Conservation (phyloP, 64 coral and sea anemone species). For the Orbicella faveolata region DNA sequence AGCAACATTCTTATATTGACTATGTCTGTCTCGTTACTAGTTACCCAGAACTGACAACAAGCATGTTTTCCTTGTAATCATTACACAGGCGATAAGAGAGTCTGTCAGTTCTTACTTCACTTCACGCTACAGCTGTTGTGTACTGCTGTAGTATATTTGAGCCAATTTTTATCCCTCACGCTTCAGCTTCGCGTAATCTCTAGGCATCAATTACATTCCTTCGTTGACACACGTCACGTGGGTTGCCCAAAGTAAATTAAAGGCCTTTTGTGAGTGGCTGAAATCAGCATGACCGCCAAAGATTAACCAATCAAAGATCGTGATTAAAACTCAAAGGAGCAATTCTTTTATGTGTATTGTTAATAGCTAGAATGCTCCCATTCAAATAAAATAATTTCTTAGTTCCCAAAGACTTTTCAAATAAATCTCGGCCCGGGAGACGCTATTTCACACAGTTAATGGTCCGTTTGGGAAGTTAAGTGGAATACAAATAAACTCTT, state of each 20-base stretch:
- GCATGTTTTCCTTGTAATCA: neutral
- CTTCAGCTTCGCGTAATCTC: neutral
- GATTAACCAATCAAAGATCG: neutral
- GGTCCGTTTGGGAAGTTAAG: neutral
- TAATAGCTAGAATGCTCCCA: neutral
- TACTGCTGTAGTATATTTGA: too few relatives aligned
- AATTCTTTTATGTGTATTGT: neutral
- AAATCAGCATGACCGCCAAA: conserved; percentile 46
- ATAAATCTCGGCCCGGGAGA: neutral
- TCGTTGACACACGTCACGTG: conserved; percentile 39
- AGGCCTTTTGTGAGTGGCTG: conserved; percentile 15
- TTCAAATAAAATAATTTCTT: neutral
- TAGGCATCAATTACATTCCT: conserved; percentile 25
- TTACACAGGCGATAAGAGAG: neutral
- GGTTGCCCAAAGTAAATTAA: neutral
- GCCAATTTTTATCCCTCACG: neutral
- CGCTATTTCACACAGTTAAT: neutral
- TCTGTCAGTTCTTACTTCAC: neutral
- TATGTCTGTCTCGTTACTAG: neutral
- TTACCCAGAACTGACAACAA: conserved; percentile 19
- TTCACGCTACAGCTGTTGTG: neutral
- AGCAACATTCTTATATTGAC: neutral
- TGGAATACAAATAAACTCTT: conserved; percentile 1
- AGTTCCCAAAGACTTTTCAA: neutral
- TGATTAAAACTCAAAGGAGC: neutral